Evolutionary conservation across 1,140 invertebrate species (phyloP), one percentile per base, ranked within the genome.

Genomic region (Cherax destructor): DNA sequence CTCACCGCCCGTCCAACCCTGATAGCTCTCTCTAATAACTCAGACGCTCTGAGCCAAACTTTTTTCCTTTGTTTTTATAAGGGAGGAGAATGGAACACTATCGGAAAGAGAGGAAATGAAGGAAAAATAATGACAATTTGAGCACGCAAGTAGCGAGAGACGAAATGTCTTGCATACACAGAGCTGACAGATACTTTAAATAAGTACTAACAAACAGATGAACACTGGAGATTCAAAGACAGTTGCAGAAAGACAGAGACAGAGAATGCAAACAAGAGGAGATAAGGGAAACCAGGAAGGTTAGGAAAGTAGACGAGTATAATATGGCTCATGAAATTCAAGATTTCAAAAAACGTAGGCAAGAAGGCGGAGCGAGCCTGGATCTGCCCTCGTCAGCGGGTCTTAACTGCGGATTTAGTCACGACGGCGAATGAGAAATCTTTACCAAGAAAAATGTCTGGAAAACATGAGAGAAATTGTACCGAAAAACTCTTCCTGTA

Each of bases 1-100:
- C 79, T 80, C 74, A 56, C 78, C 78, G 59, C 41, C n/a, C 79
- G 10, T 50, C 61, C 5, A 65, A 21, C 83, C 83, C 61, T 21
- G 83, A 84, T 84, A 84, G 21, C 83, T 61, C n/a, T 47, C 83
- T 72, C 83, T 85, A 85, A 85, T 85, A 85, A 85, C 83, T 65
- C 61, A 11, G 9, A 65, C 61, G 61, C 16, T 5, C 11, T 65
- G 13, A 13, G 5, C 61, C 21, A 56, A 56, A 56, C 52, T 16
- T 65, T 65, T 65, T 65, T 4, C 18, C 18, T 65, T 65, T 65
- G 11, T 65, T 65, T 65, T 21, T 16, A 21, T 10, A 18, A 21
- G 18, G 61, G 18, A 16, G 18, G 61, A 56, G 52, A 56, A 11
- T 9, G 6, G 52, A 56, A 11, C 6, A 1, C 52, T 6, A 56